Conservation (phyloP, 1,140 invertebrate species). For the Colletes latitarsis region DNA sequence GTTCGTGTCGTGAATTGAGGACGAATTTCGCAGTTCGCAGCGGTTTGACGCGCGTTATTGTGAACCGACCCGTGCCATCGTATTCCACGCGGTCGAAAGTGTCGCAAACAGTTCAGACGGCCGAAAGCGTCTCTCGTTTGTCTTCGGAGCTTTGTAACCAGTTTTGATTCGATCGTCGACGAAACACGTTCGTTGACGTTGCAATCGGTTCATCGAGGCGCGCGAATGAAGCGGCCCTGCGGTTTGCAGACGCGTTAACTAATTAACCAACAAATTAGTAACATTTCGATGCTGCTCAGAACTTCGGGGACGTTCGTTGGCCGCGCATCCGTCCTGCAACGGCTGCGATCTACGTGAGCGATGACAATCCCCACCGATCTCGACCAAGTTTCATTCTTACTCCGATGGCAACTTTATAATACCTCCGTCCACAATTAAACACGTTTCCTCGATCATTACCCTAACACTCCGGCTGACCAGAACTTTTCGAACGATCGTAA, state of each 20-base stretch:
- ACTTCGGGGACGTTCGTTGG: not conserved
- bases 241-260: conserved; percentile 56
- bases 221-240: conserved; percentile 23
- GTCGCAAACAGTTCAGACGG: conserved; percentile 4
- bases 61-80: not conserved
- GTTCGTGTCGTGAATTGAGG: not conserved
- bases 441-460: not conserved
- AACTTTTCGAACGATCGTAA: not conserved
- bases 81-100: conserved; percentile 1
- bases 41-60: conserved; percentile 21
- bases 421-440: conserved; percentile 14
- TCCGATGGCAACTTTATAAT: not conserved
- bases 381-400: not conserved
- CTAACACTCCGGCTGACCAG: not conserved
- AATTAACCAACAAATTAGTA: conserved; percentile 67
- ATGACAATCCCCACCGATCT: not conserved
- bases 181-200: not conserved
- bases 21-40: not conserved
- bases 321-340: not conserved
- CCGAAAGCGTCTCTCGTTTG: conserved; percentile 31
- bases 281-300: conserved; percentile 49
- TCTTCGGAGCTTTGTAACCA: conserved; percentile 14
- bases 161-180: conserved; percentile 15
- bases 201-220: conserved; percentile 32
- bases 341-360: not conserved